A percentile compares a stretch with the other conserved stretches of the same genome.
Evolutionary conservation across 2,888 invertebrate species (phyloP).

Genomic region (Cheilosia variabilis): DNA sequence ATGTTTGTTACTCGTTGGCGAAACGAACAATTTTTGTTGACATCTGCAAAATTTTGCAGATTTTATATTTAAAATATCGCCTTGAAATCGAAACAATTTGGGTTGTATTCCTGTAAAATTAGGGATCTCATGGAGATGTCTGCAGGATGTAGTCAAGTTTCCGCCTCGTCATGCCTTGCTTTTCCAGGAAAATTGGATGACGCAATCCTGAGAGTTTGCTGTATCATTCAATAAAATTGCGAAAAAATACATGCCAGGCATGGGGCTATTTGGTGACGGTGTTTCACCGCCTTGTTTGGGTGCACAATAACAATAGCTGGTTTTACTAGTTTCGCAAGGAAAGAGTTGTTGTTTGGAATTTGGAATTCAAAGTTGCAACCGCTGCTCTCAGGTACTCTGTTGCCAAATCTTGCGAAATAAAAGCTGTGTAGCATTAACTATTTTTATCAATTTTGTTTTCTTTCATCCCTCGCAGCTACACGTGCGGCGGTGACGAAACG

Average conservation of each 20-base stretch:
- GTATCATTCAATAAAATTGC: slow-evolving; percentile 59
- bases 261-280: slow-evolving; percentile 11
- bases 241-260: slow-evolving; percentile 11
- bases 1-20: slow-evolving; percentile 70
- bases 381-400: not conserved
- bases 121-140: not conserved
- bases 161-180: slow-evolving; percentile 32
- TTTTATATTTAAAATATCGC: not conserved
- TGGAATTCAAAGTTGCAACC: slow-evolving; percentile 4
- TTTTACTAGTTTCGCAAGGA: slow-evolving; percentile 37
- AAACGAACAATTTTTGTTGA: slow-evolving; percentile 62
- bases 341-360: not conserved
- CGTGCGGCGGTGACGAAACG: not conserved
- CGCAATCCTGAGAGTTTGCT: slow-evolving; percentile 53
- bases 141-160: too few relatives aligned
- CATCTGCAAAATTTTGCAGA: not conserved
- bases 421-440: not conserved
- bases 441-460: not conserved
- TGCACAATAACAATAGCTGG: slow-evolving; percentile 18
- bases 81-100: not conserved
- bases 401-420: too few relatives aligned
- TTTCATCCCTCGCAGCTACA: not conserved
- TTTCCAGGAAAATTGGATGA: slow-evolving; percentile 60
- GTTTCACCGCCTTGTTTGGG: slow-evolving; percentile 4
- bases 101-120: not conserved